A percentile compares a stretch with the other conserved stretches of the same genome.
Evolutionary conservation across 1,140 invertebrate species (phyloP).

Genomic region (Phenacoccus solenopsis): DNA sequence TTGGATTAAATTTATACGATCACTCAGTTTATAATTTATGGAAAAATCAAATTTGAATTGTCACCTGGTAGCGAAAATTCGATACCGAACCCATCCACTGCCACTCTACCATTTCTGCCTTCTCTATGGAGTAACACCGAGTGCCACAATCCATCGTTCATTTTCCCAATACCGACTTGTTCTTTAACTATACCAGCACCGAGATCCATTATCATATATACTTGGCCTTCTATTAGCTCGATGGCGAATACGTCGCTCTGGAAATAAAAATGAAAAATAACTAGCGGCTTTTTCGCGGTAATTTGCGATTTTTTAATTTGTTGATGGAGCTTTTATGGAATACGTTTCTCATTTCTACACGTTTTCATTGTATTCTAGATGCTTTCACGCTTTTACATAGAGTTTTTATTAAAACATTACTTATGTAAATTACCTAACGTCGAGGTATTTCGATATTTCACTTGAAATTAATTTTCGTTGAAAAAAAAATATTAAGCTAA

Average conservation of each 20-base stretch:
- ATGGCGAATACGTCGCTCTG: slow-evolving; percentile 85
- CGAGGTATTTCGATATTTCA: too few species aligned
- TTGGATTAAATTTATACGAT: too few species aligned
- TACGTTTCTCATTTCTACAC: too few species aligned
- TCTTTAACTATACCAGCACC: slow-evolving; percentile 82
- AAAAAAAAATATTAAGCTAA: too few species aligned
- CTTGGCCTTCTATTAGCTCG: slow-evolving; percentile 82
- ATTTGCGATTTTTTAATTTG: too few species aligned
- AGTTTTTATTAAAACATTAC: too few species aligned
- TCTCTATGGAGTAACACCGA: slow-evolving; percentile 66
- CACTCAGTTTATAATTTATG: neutral
- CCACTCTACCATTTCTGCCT: slow-evolving; percentile 36
- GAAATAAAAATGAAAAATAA: slow-evolving; percentile 29
- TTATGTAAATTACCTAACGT: too few species aligned
- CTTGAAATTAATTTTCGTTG: too few species aligned
- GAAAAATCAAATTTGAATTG: slow-evolving; percentile 20
- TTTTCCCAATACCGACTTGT: slow-evolving; percentile 59
- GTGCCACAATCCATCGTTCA: slow-evolving; percentile 88
- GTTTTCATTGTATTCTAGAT: too few species aligned
- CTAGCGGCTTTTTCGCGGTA: too few species aligned
- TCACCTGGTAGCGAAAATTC: slow-evolving; percentile 79
- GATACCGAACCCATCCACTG: slow-evolving; percentile 74
- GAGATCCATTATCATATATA: slow-evolving; percentile 81
- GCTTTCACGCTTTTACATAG: too few species aligned
- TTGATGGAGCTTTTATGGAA: too few species aligned